A percentile compares a stretch with the other conserved stretches of the same genome.
Conservation (phyloP, 1,140 invertebrate genomes). For the Potamilus streckersoni region DNA sequence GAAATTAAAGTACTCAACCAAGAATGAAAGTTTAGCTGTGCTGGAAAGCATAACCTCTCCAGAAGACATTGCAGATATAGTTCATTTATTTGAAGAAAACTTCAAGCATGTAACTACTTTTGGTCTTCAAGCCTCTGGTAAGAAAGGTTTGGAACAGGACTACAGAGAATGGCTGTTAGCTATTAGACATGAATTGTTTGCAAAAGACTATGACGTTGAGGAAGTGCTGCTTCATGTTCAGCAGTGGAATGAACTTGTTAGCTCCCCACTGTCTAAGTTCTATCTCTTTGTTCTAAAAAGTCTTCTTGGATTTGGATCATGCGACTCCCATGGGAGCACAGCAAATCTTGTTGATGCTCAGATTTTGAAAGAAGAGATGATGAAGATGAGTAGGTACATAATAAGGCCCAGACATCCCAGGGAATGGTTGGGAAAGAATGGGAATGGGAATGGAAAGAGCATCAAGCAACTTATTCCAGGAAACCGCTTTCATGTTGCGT, state of each 20-base stretch:
- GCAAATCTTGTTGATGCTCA: slow-evolving; percentile 25
- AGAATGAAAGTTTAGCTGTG: slow-evolving; percentile 8
- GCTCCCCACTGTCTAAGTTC: slow-evolving; percentile 33
- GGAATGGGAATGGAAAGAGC: slow-evolving; percentile 12
- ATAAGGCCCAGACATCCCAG: slow-evolving; percentile 26
- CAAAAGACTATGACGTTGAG: slow-evolving; percentile 16
- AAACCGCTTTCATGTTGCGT: slow-evolving; percentile 17
- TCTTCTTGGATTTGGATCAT: slow-evolving; percentile 34
- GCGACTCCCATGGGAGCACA: slow-evolving; percentile 15
- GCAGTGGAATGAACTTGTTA: slow-evolving; percentile 24
- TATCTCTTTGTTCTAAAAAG: slow-evolving; percentile 37
- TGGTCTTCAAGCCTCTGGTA: slow-evolving; percentile 9
- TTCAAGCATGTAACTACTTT: slow-evolving; percentile 17
- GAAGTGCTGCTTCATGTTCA: slow-evolving; percentile 26
- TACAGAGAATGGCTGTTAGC: slow-evolving; percentile 39
- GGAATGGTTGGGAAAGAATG: slow-evolving; percentile 32
- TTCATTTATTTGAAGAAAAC: slow-evolving; percentile 33
- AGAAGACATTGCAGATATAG: slow-evolving; percentile 23
- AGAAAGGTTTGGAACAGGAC: slow-evolving; percentile 28
- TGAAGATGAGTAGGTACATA: slow-evolving; percentile 16
- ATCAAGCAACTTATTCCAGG: slow-evolving; percentile 28
- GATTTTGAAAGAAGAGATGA: slow-evolving; percentile 19
- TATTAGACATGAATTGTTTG: slow-evolving; percentile 23
- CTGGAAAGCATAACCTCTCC: slow-evolving; percentile 22
- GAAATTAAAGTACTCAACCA: slow-evolving; percentile 26